These are phyloP conservation scores for Pelecanoides urinatrix DNA, from an alignment of 2,113 vertebrate species.

Conservation along the genomic window DNA sequence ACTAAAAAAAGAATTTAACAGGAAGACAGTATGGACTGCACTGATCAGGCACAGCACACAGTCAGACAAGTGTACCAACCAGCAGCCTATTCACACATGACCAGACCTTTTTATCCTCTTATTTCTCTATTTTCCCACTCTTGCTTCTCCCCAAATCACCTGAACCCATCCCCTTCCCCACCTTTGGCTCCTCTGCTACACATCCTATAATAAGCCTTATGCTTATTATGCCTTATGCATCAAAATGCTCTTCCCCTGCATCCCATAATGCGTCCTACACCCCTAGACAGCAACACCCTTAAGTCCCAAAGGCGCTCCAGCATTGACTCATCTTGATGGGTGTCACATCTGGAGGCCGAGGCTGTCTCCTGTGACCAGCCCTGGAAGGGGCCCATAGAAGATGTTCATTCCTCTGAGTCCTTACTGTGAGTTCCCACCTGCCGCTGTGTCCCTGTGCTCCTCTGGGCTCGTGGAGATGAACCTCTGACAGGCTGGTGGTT, in stretches of 20 bases:
- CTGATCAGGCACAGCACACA: accelerated
- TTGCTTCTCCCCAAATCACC: neutral
- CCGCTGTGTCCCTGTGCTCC: neutral
- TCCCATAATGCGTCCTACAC: neutral
- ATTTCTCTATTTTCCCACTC: neutral
- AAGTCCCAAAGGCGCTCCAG: neutral
- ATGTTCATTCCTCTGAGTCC: neutral
- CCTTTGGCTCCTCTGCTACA: neutral
- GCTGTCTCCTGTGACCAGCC: neutral
- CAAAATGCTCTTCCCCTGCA: neutral
- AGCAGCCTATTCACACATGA: neutral
- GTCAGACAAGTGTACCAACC: neutral
- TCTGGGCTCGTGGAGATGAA: neutral
- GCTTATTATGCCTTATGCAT: neutral
- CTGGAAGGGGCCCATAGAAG: neutral
- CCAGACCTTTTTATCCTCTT: neutral
- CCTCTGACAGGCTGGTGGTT: neutral
- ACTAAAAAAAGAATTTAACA: neutral
- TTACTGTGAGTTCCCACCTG: neutral
- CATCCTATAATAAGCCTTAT: neutral
- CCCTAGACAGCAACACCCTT: neutral
- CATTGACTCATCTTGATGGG: neutral
- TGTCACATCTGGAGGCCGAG: accelerated
- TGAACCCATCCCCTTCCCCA: neutral
- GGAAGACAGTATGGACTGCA: neutral